These are phyloP conservation scores for Anguilla pacifica DNA, from an alignment of 2,797 vertebrate genomes.

Conservation along the genomic window DNA sequence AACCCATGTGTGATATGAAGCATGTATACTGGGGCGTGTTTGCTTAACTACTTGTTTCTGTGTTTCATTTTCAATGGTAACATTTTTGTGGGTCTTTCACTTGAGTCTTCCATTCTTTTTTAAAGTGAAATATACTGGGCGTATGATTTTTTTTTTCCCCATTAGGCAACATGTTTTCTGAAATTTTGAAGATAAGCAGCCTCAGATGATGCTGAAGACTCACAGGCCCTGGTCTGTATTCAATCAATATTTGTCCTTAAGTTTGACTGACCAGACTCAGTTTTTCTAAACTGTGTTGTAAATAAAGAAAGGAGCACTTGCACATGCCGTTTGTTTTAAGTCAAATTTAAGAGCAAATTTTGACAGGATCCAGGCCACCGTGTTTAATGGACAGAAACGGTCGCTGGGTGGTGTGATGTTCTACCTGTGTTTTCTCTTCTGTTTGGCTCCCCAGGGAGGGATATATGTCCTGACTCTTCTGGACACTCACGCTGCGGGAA, in stretches of 20 bases:
- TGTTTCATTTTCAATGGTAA: neutral
- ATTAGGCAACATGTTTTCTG: neutral
- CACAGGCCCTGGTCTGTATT: neutral
- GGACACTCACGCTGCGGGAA: constrained; percentile 94
- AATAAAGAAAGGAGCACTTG: too few species aligned
- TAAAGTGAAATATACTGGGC: neutral
- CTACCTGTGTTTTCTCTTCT: neutral
- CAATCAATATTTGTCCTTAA: neutral
- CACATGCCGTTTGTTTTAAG: too few species aligned
- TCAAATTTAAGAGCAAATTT: too few species aligned
- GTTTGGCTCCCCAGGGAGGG: constrained; percentile 79
- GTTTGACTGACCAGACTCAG: neutral
- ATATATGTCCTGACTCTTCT: constrained; percentile 93
- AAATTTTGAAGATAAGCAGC: neutral
- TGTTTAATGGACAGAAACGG: neutral
- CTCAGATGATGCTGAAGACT: neutral
- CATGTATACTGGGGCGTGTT: neutral
- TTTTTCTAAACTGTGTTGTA: neutral
- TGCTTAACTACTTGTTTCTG: neutral
- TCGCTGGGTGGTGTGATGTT: neutral
- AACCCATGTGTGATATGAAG: neutral
- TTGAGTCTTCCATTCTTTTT: neutral
- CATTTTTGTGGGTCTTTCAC: neutral
- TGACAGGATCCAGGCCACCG: neutral
- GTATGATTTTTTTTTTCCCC: neutral